Conservation (phyloP, 2,113 vertebrate species). For the Stomatorhinus ivindoensis region DNA sequence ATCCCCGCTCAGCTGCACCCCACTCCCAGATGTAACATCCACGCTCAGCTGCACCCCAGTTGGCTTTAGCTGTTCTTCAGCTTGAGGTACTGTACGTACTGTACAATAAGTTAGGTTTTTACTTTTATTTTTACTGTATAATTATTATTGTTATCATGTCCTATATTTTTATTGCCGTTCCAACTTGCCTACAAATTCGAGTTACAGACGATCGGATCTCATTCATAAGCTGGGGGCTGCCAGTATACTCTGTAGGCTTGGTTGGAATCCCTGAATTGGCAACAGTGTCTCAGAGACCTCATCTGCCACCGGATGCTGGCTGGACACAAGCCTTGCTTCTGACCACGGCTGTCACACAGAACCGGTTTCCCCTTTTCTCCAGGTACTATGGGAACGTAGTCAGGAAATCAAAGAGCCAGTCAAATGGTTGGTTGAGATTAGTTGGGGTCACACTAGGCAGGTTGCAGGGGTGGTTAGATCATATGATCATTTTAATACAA, state of each 20-base stretch:
- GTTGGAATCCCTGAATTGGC: background rate
- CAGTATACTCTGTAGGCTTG: background rate
- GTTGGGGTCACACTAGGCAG: background rate
- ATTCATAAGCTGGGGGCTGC: too few species aligned
- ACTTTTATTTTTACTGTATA: background rate
- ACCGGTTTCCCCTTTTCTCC: background rate
- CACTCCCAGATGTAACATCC: too few species aligned
- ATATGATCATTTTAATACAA: background rate
- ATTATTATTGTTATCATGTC: background rate
- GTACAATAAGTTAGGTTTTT: too few species aligned
- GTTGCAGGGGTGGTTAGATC: background rate
- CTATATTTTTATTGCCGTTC: background rate
- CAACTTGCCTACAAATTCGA: background rate
- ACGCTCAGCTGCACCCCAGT: too few species aligned
- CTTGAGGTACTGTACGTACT: too few species aligned
- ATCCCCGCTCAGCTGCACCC: too few species aligned
- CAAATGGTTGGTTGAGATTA: background rate
- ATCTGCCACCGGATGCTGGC: background rate
- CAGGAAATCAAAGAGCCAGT: background rate
- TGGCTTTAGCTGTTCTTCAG: too few species aligned
- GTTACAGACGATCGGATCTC: background rate
- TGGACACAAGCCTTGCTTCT: background rate
- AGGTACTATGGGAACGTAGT: background rate
- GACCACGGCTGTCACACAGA: background rate
- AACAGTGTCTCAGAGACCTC: background rate